These are phyloP conservation scores for Drosophila colorata DNA, from an alignment of 2,888 invertebrate genomes.

Conservation along the genomic window DNA sequence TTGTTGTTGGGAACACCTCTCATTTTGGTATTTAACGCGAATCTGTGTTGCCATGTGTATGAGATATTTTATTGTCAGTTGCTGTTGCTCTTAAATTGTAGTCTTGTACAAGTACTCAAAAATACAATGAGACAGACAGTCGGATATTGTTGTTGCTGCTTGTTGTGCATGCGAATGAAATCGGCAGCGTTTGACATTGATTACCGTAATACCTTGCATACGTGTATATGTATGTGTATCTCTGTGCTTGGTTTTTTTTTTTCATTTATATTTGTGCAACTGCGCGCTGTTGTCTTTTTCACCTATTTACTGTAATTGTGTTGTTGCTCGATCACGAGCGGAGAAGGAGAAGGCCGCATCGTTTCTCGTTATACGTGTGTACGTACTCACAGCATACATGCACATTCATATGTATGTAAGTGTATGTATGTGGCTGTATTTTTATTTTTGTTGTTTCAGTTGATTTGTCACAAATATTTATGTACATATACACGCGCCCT, in stretches of 20 bases:
- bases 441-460: constrained; percentile 46
- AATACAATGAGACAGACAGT: constrained; percentile 48
- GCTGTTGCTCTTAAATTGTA: constrained; percentile 58
- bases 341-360: constrained; percentile 68
- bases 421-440: constrained; percentile 9
- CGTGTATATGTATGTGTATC: constrained; percentile 20
- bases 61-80: constrained; percentile 40
- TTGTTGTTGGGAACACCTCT: constrained; percentile 45
- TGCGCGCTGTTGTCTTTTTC: constrained; percentile 70
- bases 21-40: constrained; percentile 65
- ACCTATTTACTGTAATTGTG: constrained; percentile 80
- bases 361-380: constrained; percentile 42
- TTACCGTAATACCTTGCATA: constrained; percentile 77
- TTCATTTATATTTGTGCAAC: constrained; percentile 71
- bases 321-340: constrained; percentile 66
- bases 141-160: constrained; percentile 58
- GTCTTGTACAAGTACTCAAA: constrained; percentile 54
- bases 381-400: not conserved
- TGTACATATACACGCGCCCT: constrained; percentile 19
- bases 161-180: constrained; percentile 69
- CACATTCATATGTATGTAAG: constrained; percentile 6
- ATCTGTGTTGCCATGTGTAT: constrained; percentile 37
- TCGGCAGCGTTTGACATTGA: constrained; percentile 81
- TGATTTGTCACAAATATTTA: constrained; percentile 52
- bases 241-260: constrained; percentile 21